Percentiles rank a stretch among this genome's conserved stretches.
phyloP scores from a whole-genome alignment of 2,113 vertebrate species.

The Spermophilus dauricus region DNA sequence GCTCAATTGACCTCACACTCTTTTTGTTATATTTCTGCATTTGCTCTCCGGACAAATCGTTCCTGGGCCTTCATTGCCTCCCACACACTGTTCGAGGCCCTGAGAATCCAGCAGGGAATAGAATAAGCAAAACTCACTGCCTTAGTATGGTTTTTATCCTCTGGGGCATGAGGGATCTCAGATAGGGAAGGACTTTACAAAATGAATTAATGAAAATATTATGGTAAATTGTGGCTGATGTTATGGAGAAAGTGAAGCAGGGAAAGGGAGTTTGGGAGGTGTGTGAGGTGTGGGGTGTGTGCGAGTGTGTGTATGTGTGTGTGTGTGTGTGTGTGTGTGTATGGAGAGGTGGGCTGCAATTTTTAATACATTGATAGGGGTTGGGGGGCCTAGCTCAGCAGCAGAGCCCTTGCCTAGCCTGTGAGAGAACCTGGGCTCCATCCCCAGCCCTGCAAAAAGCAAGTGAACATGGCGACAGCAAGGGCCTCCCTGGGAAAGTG shows the following conservation, averaged over 20 bases:
- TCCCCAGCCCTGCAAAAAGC: neutral
- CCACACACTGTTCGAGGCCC: neutral
- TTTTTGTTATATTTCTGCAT: neutral
- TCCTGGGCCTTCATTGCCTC: neutral
- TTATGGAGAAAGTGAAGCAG: neutral
- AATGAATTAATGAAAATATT: neutral
- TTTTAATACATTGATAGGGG: neutral
- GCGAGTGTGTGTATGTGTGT: neutral
- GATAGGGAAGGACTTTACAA: neutral
- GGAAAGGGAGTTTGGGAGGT: neutral
- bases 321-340: neutral
- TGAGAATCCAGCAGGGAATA: neutral
- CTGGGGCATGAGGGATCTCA: rapidly evolving
- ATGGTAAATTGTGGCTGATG: neutral
- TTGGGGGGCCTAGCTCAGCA: neutral
- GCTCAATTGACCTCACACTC: neutral
- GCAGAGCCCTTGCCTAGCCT: neutral
- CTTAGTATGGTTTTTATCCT: neutral
- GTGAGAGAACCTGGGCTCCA: neutral
- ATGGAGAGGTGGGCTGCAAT: neutral
- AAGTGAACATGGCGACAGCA: neutral
- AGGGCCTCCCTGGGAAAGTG: neutral
- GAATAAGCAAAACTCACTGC: neutral
- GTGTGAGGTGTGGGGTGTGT: neutral
- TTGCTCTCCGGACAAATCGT: neutral